Evolutionary conservation across 2,797 vertebrate genomes (phyloP).

Genomic region (Rhabdophis nuchalis): DNA sequence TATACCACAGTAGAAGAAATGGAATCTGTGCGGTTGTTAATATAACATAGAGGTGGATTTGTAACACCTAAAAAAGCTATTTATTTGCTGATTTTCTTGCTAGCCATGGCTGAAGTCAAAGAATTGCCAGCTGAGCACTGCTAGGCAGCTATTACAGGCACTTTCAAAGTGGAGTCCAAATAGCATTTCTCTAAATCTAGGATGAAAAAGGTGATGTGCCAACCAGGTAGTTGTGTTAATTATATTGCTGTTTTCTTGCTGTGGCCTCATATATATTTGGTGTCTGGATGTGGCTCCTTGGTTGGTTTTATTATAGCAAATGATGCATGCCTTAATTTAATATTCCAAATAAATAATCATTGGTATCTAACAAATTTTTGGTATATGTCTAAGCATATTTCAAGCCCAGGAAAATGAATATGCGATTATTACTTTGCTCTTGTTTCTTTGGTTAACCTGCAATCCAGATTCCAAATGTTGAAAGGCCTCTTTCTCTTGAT

Average conservation of each 20-base stretch:
- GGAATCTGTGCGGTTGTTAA: neutral
- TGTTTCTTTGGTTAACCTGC: neutral
- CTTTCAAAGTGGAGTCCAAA: neutral
- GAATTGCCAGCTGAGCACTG: neutral
- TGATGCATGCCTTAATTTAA: neutral
- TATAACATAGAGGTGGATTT: conserved; percentile 10
- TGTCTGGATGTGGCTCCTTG: neutral
- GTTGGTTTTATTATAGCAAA: neutral
- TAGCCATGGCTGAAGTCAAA: neutral
- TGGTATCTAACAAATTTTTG: neutral
- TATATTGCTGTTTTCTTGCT: neutral
- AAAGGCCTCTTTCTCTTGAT: neutral
- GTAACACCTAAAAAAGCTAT: conserved; percentile 5
- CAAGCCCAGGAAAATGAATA: neutral
- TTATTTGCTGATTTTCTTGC: conserved; percentile 20
- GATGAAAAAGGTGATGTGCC: neutral
- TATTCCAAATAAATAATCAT: neutral
- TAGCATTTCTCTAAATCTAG: neutral
- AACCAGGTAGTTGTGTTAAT: neutral
- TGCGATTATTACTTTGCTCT: neutral
- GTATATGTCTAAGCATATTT: neutral
- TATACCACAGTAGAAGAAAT: conserved; percentile 8
- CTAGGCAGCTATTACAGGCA: neutral
- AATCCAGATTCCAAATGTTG: neutral
- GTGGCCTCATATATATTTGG: neutral